Evolutionary conservation across 2,888 invertebrate species (phyloP), one percentile per base, ranked within the genome.

Genomic region (Eueremaeus valkanovi): DNA sequence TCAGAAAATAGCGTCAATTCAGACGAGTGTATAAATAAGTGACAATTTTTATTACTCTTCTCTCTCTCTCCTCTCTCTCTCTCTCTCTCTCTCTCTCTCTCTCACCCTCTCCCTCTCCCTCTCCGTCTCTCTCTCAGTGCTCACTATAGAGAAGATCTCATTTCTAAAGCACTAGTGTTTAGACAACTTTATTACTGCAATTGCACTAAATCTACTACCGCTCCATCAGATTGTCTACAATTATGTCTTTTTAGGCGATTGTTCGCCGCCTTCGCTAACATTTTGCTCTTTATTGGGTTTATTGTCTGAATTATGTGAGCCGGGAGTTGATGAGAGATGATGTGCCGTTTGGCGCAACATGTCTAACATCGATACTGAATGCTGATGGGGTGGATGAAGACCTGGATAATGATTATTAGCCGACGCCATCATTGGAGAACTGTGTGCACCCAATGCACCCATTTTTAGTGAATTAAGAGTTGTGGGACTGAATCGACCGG

Each of bases 131-230:
- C 13, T 40, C 11, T 11, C 21, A 55, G 21, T 27, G 21, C 18
- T 21, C 21, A 21, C 55, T 55, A 55, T 21, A 55, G 55, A n/a
- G 21, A 55, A 55, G 21, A 55, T 21, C 21, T n/a, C 21, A 11
- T 55, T 31, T 5, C 27, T 13, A 31, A 61, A 16, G 13, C 9
- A n/a, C 29, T 21, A 61, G 61, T 13, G 31, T 29, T 61, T 61
- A 61, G 31, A 61, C 31, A 61, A 61, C 27, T 18, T 61, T 61
- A 61, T 61, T 61, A 61, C 61, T 61, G 29, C 27, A 61, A 61
- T 61, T 61, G 21, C 31, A 29, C 13, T 18, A 61, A 29, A 16
- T 29, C 61, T 11, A 31, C 31, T 29, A 61, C 61, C 27, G 29
- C 13, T 61, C 13, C 61, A 31, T 16, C 27, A 55, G 21, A 24